These are phyloP conservation scores for Mustela lutreola DNA, from an alignment of 2,113 vertebrate species.

Conservation along the genomic window DNA sequence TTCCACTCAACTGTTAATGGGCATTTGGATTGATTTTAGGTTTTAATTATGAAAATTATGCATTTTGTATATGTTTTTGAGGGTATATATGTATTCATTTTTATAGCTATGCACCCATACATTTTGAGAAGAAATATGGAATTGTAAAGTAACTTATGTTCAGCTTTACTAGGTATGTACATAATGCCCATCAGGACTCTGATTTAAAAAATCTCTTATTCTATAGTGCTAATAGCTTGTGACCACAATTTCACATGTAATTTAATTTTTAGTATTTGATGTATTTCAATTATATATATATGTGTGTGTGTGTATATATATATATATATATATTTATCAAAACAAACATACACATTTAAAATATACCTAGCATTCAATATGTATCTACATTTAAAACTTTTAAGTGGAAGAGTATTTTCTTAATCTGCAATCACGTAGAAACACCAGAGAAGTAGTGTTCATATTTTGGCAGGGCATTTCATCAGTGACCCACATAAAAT, in stretches of 20 bases:
- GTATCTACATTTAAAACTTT: not conserved
- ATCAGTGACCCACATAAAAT: conserved; percentile 58
- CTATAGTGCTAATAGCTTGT: not conserved
- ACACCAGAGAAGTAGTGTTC: not conserved
- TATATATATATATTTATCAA: not conserved
- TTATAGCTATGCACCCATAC: not conserved
- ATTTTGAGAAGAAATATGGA: not conserved
- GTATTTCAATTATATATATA: not conserved
- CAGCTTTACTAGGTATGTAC: not conserved
- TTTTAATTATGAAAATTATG: not conserved
- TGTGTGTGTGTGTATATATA: too few species aligned
- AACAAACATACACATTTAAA: not conserved
- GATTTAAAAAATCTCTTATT: not conserved
- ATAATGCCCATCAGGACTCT: not conserved
- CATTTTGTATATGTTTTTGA: not conserved
- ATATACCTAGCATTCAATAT: not conserved
- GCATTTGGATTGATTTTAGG: not conserved
- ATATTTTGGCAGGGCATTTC: conserved; percentile 47
- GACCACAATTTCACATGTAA: not conserved
- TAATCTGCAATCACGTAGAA: not conserved
- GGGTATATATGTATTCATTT: not conserved
- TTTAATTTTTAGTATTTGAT: not conserved
- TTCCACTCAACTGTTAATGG: not conserved
- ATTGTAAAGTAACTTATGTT: not conserved
- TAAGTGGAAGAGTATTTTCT: not conserved